A percentile compares a stretch with the other conserved stretches of the same genome.
phyloP scores from a whole-genome alignment of 2,113 vertebrate species.

The Gobiocypris rarus region DNA sequence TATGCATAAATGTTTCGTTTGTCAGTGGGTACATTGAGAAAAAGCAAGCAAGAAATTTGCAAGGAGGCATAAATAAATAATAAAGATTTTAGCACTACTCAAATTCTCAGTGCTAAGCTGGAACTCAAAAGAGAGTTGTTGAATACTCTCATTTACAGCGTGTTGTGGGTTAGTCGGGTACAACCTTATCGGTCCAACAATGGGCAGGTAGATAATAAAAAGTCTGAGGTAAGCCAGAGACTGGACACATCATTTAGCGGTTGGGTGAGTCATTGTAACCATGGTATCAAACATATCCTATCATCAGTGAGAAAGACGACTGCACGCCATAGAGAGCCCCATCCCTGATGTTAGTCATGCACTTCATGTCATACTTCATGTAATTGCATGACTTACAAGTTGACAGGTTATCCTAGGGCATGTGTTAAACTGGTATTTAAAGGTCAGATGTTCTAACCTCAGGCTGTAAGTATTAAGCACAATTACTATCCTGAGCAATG shows the following conservation, averaged over 20 bases:
- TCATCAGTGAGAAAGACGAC: not conserved
- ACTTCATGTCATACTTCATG: slow-evolving; percentile 8
- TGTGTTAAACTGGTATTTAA: slow-evolving; percentile 22
- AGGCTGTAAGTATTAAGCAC: not conserved
- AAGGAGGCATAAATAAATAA: not conserved
- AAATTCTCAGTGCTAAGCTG: not conserved
- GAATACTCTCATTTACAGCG: not conserved
- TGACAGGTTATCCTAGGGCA: slow-evolving; percentile 2
- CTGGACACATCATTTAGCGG: not conserved
- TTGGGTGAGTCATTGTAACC: not conserved
- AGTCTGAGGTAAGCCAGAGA: not conserved
- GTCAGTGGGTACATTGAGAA: not conserved
- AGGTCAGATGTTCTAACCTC: slow-evolving; percentile 17
- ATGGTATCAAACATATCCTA: not conserved
- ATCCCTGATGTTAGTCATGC: slow-evolving; percentile 30
- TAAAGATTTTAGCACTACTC: not conserved
- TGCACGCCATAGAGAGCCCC: not conserved
- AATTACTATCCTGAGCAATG: not conserved
- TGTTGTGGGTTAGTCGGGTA: not conserved
- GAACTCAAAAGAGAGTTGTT: not conserved
- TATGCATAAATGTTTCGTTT: not conserved
- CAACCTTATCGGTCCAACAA: not conserved
- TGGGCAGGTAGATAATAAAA: slow-evolving; percentile 1
- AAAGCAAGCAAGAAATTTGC: too few species aligned
- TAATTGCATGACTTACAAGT: slow-evolving; percentile 15